phyloP scores from a whole-genome alignment of 2,113 vertebrate species.

The Pelecanus crispus region DNA sequence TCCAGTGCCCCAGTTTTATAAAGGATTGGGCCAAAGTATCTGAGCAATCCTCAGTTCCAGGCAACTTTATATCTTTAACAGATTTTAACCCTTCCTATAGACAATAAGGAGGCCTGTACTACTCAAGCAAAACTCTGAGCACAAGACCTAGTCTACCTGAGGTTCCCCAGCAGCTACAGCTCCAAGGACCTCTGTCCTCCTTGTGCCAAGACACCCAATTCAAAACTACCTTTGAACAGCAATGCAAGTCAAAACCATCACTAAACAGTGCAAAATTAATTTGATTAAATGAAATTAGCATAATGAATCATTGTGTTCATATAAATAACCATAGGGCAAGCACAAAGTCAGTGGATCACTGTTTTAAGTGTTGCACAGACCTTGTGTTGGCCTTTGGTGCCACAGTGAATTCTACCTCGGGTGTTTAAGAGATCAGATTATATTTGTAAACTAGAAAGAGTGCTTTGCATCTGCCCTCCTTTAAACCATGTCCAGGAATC shows the following conservation, averaged over 20 bases:
- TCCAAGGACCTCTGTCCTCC: not conserved
- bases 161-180: not conserved
- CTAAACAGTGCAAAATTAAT: not conserved
- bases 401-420: not conserved
- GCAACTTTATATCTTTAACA: not conserved
- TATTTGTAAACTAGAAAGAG: not conserved
- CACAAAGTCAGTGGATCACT: not conserved
- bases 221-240: not conserved
- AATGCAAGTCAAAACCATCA: not conserved
- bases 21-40: not conserved
- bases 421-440: not conserved
- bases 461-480: not conserved
- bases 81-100: not conserved
- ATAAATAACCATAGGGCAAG: not conserved
- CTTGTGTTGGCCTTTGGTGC: not conserved
- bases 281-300: not conserved
- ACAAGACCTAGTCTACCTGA: not conserved
- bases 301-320: not conserved
- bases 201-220: not conserved
- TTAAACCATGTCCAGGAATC: not conserved
- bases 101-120: not conserved
- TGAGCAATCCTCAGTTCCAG: not conserved
- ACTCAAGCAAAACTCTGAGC: not conserved
- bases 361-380: not conserved
- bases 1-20: not conserved